phyloP scores from a whole-genome alignment of 1,140 invertebrate species.

The Scylla paramamosain region DNA sequence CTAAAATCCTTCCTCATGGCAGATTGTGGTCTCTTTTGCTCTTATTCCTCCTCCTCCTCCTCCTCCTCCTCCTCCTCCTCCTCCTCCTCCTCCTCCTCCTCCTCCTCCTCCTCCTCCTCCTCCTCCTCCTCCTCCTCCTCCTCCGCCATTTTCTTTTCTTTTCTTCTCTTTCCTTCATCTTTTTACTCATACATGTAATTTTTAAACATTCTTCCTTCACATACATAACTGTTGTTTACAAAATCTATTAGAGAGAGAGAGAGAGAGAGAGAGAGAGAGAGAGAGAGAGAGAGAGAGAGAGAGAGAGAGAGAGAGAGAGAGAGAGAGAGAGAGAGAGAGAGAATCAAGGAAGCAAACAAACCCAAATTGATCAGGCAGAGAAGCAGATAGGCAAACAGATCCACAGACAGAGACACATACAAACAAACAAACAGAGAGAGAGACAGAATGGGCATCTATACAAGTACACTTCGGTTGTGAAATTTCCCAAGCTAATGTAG shows the following conservation, averaged over 20 bases:
- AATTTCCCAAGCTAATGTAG: not conserved
- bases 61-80: not conserved
- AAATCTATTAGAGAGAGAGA: too few species aligned
- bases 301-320: too few species aligned
- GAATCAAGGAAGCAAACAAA: too few species aligned
- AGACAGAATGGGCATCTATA: not conserved
- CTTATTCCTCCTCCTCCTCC: not conserved
- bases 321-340: too few species aligned
- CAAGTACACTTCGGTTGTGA: not conserved
- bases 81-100: not conserved
- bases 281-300: too few species aligned
- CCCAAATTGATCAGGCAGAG: not conserved
- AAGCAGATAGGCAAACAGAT: not conserved
- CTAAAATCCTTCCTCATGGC: too few species aligned
- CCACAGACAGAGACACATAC: not conserved
- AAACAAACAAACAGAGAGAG: not conserved
- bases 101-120: not conserved
- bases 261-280: too few species aligned
- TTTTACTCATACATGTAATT: too few species aligned
- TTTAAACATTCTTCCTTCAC: too few species aligned
- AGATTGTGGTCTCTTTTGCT: not conserved
- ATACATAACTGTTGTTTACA: too few species aligned
- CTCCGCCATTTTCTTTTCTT: not conserved
- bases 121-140: conserved; percentile 1
- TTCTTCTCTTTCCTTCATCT: too few species aligned